Evolutionary conservation across 2,888 invertebrate species (phyloP), one percentile per base, ranked within the genome.

Genomic region (Scrobipalpa costella): DNA sequence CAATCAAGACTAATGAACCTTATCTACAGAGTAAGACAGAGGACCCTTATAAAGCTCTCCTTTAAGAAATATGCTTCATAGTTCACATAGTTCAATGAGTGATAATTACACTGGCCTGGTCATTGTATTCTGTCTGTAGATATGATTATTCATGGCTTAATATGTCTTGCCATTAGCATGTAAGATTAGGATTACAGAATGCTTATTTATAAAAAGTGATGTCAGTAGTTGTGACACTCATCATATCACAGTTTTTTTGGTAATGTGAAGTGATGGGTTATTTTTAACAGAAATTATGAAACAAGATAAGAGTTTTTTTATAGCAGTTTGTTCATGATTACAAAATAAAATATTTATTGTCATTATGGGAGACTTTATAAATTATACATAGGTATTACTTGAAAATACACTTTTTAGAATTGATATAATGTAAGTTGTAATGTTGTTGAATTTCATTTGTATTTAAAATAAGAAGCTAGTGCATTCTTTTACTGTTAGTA

Each of bases 21-120:
- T 49, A 49, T 49, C 19, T 49, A 0, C 19, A 49, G 19, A 49
- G 47, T 17, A 19, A 49, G 15, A 9, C 13, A 8, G 2, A 6
- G 0, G 11, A 40, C 11, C n/a, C n/a, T n/a, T n/a, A 49, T 19
- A 49, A 49, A 49, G 49, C 49, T 49, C 9, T n/a, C 7, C 21
- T 21, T 55, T n/a, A 55, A 27, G 33, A 33, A 55, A n/a, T n/a
- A n/a, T 63, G 62, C 64, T 67, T 68, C 67, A 68, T 68, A 66
- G 68, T 68, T 67, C 68, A 70, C 55, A 55, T 55, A 57, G 57
- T 57, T 36, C 38, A 57, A 69, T 69, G 65, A 67, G 57, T 60
- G 68, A 72, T 68, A 67, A 68, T 68, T 68, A 55, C 64, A 64
- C 52, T 57, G 50, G 66, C 62, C 65, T 57, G 66, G 63, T 38